phyloP scores from a whole-genome alignment of 2,888 invertebrate species.

The Xanthorhoe designata region DNA sequence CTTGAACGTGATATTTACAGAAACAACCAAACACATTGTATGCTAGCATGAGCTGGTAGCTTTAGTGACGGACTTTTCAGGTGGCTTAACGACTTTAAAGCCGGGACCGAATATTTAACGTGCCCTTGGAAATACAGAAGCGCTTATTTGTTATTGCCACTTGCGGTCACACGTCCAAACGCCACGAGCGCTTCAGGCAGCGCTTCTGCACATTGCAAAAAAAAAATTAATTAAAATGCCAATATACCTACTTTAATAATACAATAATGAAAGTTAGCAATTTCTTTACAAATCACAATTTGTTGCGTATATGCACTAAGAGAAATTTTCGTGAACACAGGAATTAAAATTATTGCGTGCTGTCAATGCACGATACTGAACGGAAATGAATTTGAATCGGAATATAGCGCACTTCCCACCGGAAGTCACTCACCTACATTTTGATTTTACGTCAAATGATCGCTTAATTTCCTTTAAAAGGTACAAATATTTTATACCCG shows the following conservation, averaged over 20 bases:
- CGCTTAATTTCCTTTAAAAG: slow-evolving; percentile 21
- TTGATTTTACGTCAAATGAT: slow-evolving; percentile 28
- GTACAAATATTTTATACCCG: too few species aligned
- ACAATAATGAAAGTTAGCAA: neutral
- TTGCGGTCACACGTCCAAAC: too few species aligned
- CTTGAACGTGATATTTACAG: neutral
- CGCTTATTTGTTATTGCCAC: too few species aligned
- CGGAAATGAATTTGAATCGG: slow-evolving; percentile 80
- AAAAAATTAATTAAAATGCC: too few species aligned
- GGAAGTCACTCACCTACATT: slow-evolving; percentile 68
- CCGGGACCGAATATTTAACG: too few species aligned
- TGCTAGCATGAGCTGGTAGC: too few species aligned
- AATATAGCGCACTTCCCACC: slow-evolving; percentile 78
- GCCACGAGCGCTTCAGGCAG: too few species aligned
- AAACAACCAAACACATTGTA: neutral
- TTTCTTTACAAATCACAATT: neutral
- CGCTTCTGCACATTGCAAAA: too few species aligned
- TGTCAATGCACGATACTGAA: slow-evolving; percentile 46
- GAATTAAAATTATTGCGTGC: slow-evolving; percentile 41
- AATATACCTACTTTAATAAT: too few species aligned
- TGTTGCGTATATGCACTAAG: neutral
- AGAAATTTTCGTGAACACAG: slow-evolving; percentile 8
- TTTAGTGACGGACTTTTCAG: too few species aligned
- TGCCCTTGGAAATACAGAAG: too few species aligned
- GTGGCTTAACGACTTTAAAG: too few species aligned